Conservation (phyloP, 2,888 invertebrate genomes). For the Volucella inflata region DNA sequence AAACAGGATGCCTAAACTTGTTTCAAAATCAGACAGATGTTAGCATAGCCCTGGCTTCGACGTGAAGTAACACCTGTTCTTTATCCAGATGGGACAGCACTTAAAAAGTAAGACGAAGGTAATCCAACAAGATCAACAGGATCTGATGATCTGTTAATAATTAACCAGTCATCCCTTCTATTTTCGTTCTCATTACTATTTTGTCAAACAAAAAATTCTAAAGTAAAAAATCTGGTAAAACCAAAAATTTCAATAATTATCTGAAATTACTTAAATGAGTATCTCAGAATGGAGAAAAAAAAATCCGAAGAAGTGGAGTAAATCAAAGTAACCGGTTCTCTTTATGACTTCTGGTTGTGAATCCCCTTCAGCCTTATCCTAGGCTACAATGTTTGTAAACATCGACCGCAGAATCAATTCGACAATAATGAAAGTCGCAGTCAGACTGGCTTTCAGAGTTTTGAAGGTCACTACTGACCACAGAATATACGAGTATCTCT, state of each 20-base stretch:
- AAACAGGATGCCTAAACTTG: too few relatives aligned
- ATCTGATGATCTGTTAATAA: neutral
- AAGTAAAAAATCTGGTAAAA: conserved; percentile 6
- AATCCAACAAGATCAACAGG: too few relatives aligned
- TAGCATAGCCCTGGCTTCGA: too few relatives aligned
- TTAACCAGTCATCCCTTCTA: neutral
- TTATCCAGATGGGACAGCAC: too few relatives aligned
- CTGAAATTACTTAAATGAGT: conserved; percentile 8
- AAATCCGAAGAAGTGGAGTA: neutral
- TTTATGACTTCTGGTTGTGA: neutral
- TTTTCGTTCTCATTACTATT: neutral
- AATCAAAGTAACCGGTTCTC: conserved; percentile 8
- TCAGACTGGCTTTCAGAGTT: neutral
- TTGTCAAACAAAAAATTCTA: neutral
- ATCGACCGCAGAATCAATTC: conserved; percentile 10
- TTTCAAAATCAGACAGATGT: too few relatives aligned
- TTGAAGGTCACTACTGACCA: conserved; percentile 3
- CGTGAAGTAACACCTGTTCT: too few relatives aligned
- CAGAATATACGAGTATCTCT: neutral
- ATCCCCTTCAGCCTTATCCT: neutral
- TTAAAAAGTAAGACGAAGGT: too few relatives aligned
- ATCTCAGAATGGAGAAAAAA: neutral
- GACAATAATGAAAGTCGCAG: conserved; percentile 2
- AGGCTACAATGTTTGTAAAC: conserved; percentile 16
- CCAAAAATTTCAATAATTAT: neutral